Base-by-base conservation (phyloP, 1,140 invertebrate species). In the Bombus ignitus region DNA sequence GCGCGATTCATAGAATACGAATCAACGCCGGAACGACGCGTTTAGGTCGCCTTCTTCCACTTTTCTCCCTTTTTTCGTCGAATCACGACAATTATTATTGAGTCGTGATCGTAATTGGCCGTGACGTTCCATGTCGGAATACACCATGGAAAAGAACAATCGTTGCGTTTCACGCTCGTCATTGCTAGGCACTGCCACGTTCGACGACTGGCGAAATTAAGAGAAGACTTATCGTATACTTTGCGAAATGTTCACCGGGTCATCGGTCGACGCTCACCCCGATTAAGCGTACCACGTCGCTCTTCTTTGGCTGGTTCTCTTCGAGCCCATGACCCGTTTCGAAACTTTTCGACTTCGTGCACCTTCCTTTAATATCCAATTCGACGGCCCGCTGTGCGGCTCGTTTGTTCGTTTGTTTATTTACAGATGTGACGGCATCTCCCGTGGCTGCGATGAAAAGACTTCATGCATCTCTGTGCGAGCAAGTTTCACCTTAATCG, bases 101-200 rank as follows among this genome's bases (percentile, higher is more conserved):
- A 72, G 47, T 68, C 66, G 62, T 32, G 65, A 9, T 66, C 32
- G 57, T 89, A 92, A 71, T 42, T 28, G 18, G 86, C 89, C 74
- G 75, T 62, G 73, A 87, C 71, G 76, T 81, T 81, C 22, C 15
- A 53, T 0, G 77, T 80, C 57, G 78, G 37, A 83, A 81, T 68
- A 74, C 73, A 66, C 28, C 77, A 35, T n/a, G 76, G 42, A 22
- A 10, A 65, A 70, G 47, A 68, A 73, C 87, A 80, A 89, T 89
- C 87, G 87, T 68, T 42, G 71, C 65, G 88, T 85, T 85, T 87
- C 85, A 81, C 88, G 88, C 81, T 59, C 74, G 82, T 87, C 87
- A 53, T 35, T n/a, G 76, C 66, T 12, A 57, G n/a, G 3, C 13
- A 18, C 42, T 3, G 75, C 37, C 57, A 15, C 22, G 37, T 39